Conservation (phyloP, 2,113 vertebrate species). For the Chaetops frenatus region DNA sequence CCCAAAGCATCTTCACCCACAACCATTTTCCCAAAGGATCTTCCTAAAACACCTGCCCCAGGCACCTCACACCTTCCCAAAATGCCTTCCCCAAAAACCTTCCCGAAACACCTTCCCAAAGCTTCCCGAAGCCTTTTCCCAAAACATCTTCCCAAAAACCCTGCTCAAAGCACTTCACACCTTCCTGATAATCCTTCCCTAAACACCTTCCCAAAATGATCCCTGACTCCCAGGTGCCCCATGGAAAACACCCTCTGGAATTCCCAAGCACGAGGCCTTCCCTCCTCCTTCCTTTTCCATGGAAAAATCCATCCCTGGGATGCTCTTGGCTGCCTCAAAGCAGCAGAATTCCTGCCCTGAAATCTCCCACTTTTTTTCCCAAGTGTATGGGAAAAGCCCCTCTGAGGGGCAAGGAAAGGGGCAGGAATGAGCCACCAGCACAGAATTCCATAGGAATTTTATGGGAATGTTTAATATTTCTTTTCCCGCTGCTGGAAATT, state of each 20-base stretch:
- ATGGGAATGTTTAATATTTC: accelerated
- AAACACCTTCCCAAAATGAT: neutral
- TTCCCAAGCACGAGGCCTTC: neutral
- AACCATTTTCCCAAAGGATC: neutral
- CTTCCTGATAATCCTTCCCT: neutral
- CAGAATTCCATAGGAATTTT: accelerated
- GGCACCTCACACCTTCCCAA: neutral
- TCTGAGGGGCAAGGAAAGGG: neutral
- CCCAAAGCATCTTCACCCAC: too few relatives aligned
- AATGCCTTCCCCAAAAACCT: neutral
- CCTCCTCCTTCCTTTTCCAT: neutral
- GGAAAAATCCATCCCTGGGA: neutral
- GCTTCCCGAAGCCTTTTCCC: neutral
- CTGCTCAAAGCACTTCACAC: neutral
- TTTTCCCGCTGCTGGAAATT: neutral
- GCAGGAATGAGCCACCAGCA: neutral
- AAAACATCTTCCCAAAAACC: neutral
- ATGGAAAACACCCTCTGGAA: neutral
- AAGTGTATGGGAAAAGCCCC: neutral
- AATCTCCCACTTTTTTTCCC: accelerated
- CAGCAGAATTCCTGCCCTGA: accelerated
- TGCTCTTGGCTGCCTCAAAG: too few relatives aligned
- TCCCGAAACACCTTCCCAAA: neutral
- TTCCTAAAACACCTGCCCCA: neutral
- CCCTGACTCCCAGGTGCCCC: accelerated